Percentiles rank a stretch among this genome's conserved stretches.
Evolutionary conservation across 2,113 vertebrate species (phyloP).

Genomic region (Piprites chloris): DNA sequence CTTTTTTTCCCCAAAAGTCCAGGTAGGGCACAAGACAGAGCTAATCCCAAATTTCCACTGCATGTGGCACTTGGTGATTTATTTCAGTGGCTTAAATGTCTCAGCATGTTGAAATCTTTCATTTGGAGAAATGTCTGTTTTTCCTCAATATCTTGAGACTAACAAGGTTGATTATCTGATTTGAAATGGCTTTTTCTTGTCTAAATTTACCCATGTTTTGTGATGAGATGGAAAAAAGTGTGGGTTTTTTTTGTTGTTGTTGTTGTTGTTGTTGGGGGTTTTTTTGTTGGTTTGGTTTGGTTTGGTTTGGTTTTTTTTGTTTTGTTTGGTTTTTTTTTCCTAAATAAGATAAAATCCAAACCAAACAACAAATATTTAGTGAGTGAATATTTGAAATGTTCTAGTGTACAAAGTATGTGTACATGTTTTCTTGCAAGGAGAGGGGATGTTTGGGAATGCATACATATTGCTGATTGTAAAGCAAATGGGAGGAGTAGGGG

Average conservation of each 20-base stretch:
- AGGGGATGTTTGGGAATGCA: background rate
- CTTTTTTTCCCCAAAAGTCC: background rate
- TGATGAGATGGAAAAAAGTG: background rate
- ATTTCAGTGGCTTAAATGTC: background rate
- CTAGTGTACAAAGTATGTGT: background rate
- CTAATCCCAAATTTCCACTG: background rate
- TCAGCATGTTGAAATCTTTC: background rate
- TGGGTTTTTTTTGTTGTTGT: background rate
- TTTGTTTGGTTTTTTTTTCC: no score
- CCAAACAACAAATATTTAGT: background rate
- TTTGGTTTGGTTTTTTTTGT: no score
- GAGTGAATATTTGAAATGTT: background rate
- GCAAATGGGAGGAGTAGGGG: background rate
- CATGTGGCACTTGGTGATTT: background rate
- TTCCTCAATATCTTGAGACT: background rate
- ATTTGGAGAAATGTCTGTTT: background rate
- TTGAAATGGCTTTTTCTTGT: background rate
- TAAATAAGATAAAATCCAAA: background rate
- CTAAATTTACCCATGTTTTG: background rate
- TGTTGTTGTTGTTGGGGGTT: no score
- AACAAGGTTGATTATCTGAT: background rate
- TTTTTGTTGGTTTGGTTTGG: no score
- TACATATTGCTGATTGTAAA: background rate
- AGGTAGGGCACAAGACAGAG: background rate
- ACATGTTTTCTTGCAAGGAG: background rate